Base-by-base conservation (phyloP, 1,140 invertebrate species). In the Callitettix versicolor region DNA sequence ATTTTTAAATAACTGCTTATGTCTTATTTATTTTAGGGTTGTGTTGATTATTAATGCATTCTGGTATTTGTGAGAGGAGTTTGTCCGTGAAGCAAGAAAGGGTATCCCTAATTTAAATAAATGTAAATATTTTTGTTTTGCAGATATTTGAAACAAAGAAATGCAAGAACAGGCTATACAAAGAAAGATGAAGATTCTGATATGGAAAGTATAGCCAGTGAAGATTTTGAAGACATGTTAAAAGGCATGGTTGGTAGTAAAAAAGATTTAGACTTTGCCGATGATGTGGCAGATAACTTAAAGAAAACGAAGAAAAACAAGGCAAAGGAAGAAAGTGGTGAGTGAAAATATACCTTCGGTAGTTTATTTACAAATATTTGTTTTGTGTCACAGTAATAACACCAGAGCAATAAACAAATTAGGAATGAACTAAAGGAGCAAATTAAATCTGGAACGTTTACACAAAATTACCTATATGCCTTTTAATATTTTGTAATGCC, bases 201-300 rank as follows among this genome's bases (percentile, higher is more conserved):
- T 67, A 71, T 77, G 30, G 86, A 86, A 40, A 91, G 88, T 63
- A 84, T 95, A 2, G 84, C 80, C 58, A 92, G 91, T 66, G 86
- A 91, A 54, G 91, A 95, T 66, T 95, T 96, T 70, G 84, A 88
- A 57, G 79, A 81, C n/a, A 85, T 91, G 71, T 69, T 91, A 33
- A 81, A 85, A 63, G 73, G 70, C 49, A 73, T 87, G 63, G 76
- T 74, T 1, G 75, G 73, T 1, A 62, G 67, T 5, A 65, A 65
- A 41, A 58, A 24, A 15, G 71, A 75, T 49, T 63, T 73, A 15
- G 71, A 67, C 36, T 68, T 62, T 52, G 55, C 62, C 14, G 57
- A 63, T 40, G 65, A 65, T 46, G 52, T 64, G 24, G 58, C 58
- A 12, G 62, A 62, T 30, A 62, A 50, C 18, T 46, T 71, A 11